phyloP scores from a whole-genome alignment of 2,113 vertebrate genomes.

The Boulengeromyrus knoepffleri region DNA sequence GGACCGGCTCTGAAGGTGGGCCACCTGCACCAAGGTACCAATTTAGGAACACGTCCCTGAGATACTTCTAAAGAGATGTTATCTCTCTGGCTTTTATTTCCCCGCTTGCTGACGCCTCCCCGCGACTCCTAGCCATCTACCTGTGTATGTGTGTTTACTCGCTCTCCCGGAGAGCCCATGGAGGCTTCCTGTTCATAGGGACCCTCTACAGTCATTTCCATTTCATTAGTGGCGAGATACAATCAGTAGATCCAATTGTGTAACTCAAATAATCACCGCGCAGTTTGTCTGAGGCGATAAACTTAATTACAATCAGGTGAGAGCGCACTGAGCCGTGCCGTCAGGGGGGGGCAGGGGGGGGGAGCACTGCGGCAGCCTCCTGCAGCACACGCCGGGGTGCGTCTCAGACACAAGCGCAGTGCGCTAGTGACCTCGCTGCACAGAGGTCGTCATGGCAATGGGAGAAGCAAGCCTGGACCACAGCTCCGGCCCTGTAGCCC shows the following conservation, averaged over 20 bases:
- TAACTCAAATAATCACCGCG: slow-evolving; percentile 36
- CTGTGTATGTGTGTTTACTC: neutral
- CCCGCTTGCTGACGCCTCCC: neutral
- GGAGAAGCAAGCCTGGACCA: neutral
- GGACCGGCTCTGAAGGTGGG: neutral
- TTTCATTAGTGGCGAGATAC: slow-evolving; percentile 34
- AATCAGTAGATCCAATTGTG: slow-evolving; percentile 39
- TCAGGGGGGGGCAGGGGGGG: slow-evolving; percentile 13
- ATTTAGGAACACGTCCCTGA: neutral
- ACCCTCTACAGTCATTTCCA: slow-evolving; percentile 28
- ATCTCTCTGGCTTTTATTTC: neutral
- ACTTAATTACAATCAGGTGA: slow-evolving; percentile 39
- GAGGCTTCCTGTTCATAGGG: slow-evolving; percentile 32
- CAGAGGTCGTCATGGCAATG: neutral
- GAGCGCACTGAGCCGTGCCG: slow-evolving; percentile 11
- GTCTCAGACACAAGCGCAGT: neutral
- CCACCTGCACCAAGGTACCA: neutral
- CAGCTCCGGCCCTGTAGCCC: neutral
- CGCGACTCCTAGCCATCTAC: neutral
- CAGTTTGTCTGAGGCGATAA: slow-evolving; percentile 33
- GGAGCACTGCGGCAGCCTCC: neutral
- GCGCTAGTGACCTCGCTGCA: neutral
- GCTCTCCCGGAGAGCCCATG: neutral
- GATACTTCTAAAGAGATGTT: neutral
- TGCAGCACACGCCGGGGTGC: neutral